A percentile compares a stretch with the other conserved stretches of the same genome.
Conservation (phyloP, 30 jellyfish, hydroid and myxozoan genomes). For the Aurelia aurita complex sp. Pacific region DNA sequence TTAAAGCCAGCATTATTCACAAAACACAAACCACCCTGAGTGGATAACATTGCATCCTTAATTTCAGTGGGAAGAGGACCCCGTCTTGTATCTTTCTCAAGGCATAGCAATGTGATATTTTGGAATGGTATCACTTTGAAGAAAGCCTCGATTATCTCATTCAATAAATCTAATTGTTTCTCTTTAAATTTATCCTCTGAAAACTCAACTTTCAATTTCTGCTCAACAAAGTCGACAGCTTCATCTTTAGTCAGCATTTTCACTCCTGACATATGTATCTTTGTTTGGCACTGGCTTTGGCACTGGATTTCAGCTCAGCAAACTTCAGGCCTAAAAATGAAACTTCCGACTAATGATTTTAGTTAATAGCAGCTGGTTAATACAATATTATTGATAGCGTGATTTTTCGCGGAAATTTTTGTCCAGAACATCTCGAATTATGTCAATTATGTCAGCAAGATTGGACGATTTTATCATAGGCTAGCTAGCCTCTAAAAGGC, state of each 20-base stretch:
- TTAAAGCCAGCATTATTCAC: conserved; percentile 18
- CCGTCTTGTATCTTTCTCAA: neutral
- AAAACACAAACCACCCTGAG: conserved; percentile 8
- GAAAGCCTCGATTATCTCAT: conserved; percentile 6
- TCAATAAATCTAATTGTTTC: neutral
- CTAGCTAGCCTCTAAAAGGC: too few species aligned
- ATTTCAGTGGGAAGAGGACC: neutral
- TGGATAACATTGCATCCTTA: neutral
- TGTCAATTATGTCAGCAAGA: too few species aligned
- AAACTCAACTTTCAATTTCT: neutral
- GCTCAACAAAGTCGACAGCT: conserved; percentile 15
- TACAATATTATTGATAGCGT: too few species aligned
- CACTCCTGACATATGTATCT: too few species aligned
- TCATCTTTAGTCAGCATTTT: neutral
- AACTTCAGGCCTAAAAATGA: too few species aligned
- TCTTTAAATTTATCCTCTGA: neutral
- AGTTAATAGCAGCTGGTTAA: too few species aligned
- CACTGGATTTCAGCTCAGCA: too few species aligned
- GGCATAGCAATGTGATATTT: neutral
- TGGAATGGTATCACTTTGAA: conserved; percentile 1
- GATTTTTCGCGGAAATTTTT: too few species aligned
- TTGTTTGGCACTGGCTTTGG: too few species aligned
- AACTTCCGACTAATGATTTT: too few species aligned
- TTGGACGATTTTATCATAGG: too few species aligned
- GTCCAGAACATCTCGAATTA: too few species aligned